A percentile compares a stretch with the other conserved stretches of the same genome.
phyloP scores from a whole-genome alignment of 1,140 invertebrate genomes.

The Latrodectus geometricus region DNA sequence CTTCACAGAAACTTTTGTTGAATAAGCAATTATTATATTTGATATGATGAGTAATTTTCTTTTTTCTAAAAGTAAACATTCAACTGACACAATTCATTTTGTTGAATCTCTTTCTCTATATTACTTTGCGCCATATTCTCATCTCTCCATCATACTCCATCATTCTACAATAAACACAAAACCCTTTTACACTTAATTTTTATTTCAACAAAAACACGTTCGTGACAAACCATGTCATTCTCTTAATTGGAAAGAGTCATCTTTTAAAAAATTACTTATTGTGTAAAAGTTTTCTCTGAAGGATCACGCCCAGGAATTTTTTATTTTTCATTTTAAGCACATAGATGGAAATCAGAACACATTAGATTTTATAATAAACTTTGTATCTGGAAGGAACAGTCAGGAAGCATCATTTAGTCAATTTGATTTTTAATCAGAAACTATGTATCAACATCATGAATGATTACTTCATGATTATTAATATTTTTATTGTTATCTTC shows the following conservation, averaged over 20 bases:
- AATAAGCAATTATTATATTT: constrained; percentile 45
- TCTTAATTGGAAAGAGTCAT: constrained; percentile 23
- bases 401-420: no score
- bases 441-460: no score
- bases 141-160: constrained; percentile 48
- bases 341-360: no score
- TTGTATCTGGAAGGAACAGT: no score
- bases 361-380: no score
- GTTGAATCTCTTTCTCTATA: neutral
- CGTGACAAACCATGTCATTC: constrained; percentile 15
- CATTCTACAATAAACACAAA: constrained; percentile 24
- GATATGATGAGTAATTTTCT: constrained; percentile 39
- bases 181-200: neutral
- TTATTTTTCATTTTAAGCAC: no score
- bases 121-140: constrained; percentile 29
- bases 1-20: constrained; percentile 5
- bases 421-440: no score
- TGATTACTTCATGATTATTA: no score
- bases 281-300: no score
- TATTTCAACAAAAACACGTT: constrained; percentile 5
- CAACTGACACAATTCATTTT: constrained; percentile 36
- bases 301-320: no score
- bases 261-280: neutral
- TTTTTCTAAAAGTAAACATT: constrained; percentile 9
- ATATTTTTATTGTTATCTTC: no score